Conservation (phyloP, 2,888 invertebrate species). For the Ectemnius continuus region DNA sequence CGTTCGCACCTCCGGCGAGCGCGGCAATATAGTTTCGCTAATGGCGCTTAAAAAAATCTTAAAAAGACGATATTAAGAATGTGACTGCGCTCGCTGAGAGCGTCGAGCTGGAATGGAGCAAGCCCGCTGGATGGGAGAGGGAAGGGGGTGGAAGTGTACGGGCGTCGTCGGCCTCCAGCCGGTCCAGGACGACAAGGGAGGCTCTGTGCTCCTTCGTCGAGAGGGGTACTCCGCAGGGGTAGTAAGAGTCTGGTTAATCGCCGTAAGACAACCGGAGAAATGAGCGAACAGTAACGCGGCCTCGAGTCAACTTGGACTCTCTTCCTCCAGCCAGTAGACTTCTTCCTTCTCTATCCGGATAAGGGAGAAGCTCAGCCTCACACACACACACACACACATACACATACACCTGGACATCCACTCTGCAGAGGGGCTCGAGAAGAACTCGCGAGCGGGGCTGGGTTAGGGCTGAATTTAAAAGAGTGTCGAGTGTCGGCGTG, state of each 20-base stretch:
- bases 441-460: constrained; percentile 43
- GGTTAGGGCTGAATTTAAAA: constrained; percentile 73
- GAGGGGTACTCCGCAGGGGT: constrained; percentile 52
- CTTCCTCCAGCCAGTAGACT: too few relatives aligned
- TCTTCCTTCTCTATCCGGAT: background rate
- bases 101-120: constrained; percentile 39
- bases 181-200: constrained; percentile 8
- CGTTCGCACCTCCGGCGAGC: constrained; percentile 56
- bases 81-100: constrained; percentile 70
- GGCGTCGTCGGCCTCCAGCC: constrained; percentile 39
- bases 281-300: constrained; percentile 74
- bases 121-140: constrained; percentile 22
- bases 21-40: constrained; percentile 77
- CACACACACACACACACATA: too few relatives aligned
- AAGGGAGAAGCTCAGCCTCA: too few relatives aligned
- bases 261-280: constrained; percentile 78
- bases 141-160: constrained; percentile 46
- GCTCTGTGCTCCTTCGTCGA: constrained; percentile 32
- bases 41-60: constrained; percentile 77
- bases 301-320: constrained; percentile 34
- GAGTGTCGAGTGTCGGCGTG: constrained; percentile 71
- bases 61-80: constrained; percentile 78
- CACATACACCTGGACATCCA: too few relatives aligned
- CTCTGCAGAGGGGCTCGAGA: constrained; percentile 21
- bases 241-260: constrained; percentile 76